These are phyloP conservation scores for Myanophis thanlyinensis DNA, from an alignment of 2,113 vertebrate genomes.

Conservation along the genomic window DNA sequence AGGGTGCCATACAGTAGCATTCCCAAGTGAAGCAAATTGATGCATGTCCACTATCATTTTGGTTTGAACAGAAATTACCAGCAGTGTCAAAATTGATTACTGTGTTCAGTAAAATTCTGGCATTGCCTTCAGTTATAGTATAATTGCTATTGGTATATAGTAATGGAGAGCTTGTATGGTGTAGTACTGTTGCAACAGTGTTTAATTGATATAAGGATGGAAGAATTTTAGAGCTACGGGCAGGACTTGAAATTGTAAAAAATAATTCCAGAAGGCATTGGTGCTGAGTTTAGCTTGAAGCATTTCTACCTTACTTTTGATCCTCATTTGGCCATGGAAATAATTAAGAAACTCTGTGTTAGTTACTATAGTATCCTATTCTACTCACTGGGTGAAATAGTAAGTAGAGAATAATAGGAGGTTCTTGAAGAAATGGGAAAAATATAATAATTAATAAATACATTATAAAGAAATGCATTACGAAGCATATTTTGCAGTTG, in stretches of 20 bases:
- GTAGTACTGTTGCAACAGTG: background rate
- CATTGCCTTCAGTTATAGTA: background rate
- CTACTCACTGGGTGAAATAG: background rate
- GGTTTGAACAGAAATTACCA: background rate
- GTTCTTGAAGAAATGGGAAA: too few species aligned
- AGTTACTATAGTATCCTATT: background rate
- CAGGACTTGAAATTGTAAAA: background rate
- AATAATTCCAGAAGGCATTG: background rate
- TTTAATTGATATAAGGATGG: background rate
- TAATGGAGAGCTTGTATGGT: background rate
- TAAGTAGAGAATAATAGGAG: background rate
- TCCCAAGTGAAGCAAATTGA: background rate
- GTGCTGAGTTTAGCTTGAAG: background rate
- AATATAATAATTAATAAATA: background rate
- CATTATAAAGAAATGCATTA: background rate
- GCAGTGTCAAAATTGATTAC: background rate
- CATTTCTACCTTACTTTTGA: background rate
- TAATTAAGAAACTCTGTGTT: background rate
- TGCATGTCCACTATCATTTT: background rate
- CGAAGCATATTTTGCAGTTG: background rate
- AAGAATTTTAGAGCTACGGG: background rate
- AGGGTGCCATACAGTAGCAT: background rate
- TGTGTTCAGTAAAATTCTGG: background rate
- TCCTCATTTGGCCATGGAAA: background rate
- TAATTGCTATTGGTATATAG: background rate